Percentiles rank a stretch among this genome's conserved stretches.
These are phyloP conservation scores for Noctua pronuba DNA, from an alignment of 2,888 invertebrate genomes.

Conservation along the genomic window DNA sequence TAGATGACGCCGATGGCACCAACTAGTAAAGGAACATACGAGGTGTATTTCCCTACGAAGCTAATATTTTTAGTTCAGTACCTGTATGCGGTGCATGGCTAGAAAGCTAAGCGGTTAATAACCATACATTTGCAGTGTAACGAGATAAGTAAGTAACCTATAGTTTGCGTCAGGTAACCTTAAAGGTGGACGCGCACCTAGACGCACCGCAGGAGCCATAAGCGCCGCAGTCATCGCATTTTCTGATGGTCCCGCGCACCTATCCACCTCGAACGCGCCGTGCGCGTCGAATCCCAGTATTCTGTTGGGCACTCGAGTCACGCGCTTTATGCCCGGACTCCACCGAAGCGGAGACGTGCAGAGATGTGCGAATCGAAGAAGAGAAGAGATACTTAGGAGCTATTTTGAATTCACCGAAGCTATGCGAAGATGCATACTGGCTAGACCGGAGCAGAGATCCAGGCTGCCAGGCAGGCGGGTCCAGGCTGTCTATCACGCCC, in stretches of 20 bases:
- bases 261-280: not conserved
- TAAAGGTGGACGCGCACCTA: not conserved
- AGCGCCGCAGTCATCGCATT: not conserved
- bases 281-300: not conserved
- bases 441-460: not conserved
- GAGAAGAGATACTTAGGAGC: not conserved
- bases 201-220: not conserved
- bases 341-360: not conserved
- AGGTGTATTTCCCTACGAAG: not conserved
- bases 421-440: not conserved
- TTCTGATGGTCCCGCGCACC: not conserved
- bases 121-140: constrained; percentile 4
- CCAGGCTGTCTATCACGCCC: not conserved
- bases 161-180: constrained; percentile 1
- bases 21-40: not conserved
- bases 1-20: not conserved
- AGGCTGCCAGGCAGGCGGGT: too few relatives aligned
- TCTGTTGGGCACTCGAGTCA: not conserved
- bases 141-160: constrained; percentile 9
- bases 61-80: not conserved
- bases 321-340: not conserved
- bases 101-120: constrained; percentile 16
- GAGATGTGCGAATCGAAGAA: not conserved
- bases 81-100: not conserved
- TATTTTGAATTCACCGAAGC: too few relatives aligned